These are phyloP conservation scores for Gymnothorax reevesii DNA, from an alignment of 2,797 vertebrate genomes.

Conservation along the genomic window DNA sequence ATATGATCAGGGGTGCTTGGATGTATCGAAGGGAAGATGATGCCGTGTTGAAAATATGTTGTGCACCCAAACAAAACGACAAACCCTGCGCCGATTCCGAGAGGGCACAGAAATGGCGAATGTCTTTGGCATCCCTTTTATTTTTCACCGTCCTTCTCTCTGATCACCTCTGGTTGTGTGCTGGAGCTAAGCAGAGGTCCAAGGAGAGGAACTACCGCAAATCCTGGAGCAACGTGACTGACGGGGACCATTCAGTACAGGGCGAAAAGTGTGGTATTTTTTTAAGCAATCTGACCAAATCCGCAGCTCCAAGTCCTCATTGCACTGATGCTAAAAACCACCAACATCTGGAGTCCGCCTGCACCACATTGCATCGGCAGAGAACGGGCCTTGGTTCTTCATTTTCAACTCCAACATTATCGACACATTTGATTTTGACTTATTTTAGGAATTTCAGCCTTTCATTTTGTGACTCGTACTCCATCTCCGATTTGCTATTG, in stretches of 20 bases:
- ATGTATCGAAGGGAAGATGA: conserved; percentile 76
- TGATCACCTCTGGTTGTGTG: conserved; percentile 79
- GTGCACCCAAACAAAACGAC: conserved; percentile 69
- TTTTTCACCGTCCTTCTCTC: conserved; percentile 79
- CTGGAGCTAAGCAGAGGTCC: conserved; percentile 69
- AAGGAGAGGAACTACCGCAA: conserved; percentile 48
- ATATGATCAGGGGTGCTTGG: conserved; percentile 82
- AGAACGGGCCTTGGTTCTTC: conserved; percentile 68
- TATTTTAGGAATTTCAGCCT: conserved; percentile 83
- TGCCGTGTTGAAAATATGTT: conserved; percentile 73
- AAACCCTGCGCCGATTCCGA: conserved; percentile 76
- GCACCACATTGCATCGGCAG: conserved; percentile 57
- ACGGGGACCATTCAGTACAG: conserved; percentile 41
- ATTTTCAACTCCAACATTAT: conserved; percentile 65
- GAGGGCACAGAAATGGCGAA: conserved; percentile 81
- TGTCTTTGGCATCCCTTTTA: conserved; percentile 77
- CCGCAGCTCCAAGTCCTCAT: conserved; percentile 53
- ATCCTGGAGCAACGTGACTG: conserved; percentile 47
- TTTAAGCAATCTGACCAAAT: conserved; percentile 70
- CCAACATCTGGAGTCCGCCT: conserved; percentile 63
- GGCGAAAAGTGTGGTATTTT: conserved; percentile 63
- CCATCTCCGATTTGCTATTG: conserved; percentile 79
- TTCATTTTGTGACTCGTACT: conserved; percentile 81
- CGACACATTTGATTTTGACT: conserved; percentile 75
- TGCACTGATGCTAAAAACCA: conserved; percentile 52